Evolutionary conservation across 2,888 invertebrate genomes (phyloP), one percentile per base, ranked within the genome.

Genomic region (Acheta domesticus): DNA sequence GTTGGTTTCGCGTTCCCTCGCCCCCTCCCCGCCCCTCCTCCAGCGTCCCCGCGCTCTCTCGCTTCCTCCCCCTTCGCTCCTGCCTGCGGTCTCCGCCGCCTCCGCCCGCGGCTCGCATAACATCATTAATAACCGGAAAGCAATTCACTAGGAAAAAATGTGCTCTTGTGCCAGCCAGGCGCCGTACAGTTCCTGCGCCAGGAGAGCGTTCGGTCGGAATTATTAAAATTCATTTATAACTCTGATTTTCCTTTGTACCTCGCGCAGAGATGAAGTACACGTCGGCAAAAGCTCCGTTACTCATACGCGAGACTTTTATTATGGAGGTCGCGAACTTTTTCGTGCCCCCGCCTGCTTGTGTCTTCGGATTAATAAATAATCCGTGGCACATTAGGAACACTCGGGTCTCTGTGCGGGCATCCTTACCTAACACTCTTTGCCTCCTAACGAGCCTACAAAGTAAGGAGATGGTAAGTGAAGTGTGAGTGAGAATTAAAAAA

Each of bases 51-150:
- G 50, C 62, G 14, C 62, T 62, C 62, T 12, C 62, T n/a, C 16
- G 19, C 79, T 21, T 36, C 76, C 16, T 77, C 62, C 76, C 48
- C 50, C 36, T 48, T 48, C 73, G 19, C 76, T 23, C 21, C 21
- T 23, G 14, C 36, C 77, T n/a, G 12, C 49, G n/a, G 21, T 21
- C 49, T 8, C 49, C 48, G 48, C 11, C n/a, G 49, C 23, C 23
- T 2, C 23, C 50, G 23, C 48, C 48, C 12, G 14, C 48, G 48
- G 12, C 20, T 8, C 48, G 48, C 76, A 79, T 79, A 74, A 80
- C 81, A 80, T 80, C 81, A 81, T 81, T 80, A 81, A 81, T 80
- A 80, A 81, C 80, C 77, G 78, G 78, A 80, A 81, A 81, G 81
- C 81, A 81, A 81, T 81, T 81, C 81, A 81, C 49, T 79, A 77